These are phyloP conservation scores for Microctenopoma steveboyesi DNA, from an alignment of 2,797 vertebrate genomes.

Conservation along the genomic window DNA sequence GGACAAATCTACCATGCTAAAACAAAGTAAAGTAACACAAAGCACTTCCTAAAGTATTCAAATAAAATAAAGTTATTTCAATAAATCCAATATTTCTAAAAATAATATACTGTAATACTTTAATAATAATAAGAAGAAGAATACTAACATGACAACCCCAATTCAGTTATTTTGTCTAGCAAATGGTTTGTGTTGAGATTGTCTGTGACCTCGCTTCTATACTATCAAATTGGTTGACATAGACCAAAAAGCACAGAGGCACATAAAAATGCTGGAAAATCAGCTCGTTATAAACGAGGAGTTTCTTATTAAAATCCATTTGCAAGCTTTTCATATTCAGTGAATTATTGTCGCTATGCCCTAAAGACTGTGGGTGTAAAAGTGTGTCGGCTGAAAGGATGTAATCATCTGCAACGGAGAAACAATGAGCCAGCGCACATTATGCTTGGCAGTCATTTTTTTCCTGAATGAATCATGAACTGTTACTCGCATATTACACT, in stretches of 20 bases:
- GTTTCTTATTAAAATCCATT: slow-evolving; percentile 1
- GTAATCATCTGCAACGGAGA: slow-evolving; percentile 39
- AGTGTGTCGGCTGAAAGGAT: slow-evolving; percentile 17
- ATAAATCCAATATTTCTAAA: no score
- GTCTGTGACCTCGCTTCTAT: neutral
- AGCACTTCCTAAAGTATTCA: slow-evolving; percentile 9
- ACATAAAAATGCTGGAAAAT: neutral
- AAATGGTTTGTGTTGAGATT: no score
- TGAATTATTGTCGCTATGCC: slow-evolving; percentile 11
- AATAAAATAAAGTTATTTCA: no score
- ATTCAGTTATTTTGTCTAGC: no score
- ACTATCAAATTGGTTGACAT: neutral
- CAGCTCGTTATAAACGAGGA: neutral
- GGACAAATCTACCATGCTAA: slow-evolving; percentile 33
- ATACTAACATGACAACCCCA: no score
- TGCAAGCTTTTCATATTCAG: neutral
- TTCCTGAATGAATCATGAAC: slow-evolving; percentile 46
- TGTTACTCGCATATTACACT: slow-evolving; percentile 19
- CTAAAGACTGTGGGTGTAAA: slow-evolving; percentile 13
- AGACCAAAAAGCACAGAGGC: neutral
- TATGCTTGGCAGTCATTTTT: slow-evolving; percentile 40
- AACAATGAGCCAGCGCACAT: slow-evolving; percentile 61
- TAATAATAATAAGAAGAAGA: no score
- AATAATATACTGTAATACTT: no score
- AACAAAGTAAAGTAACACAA: slow-evolving; percentile 20